Base-by-base conservation (phyloP, 2,888 invertebrate genomes). In the Protula sp. region DNA sequence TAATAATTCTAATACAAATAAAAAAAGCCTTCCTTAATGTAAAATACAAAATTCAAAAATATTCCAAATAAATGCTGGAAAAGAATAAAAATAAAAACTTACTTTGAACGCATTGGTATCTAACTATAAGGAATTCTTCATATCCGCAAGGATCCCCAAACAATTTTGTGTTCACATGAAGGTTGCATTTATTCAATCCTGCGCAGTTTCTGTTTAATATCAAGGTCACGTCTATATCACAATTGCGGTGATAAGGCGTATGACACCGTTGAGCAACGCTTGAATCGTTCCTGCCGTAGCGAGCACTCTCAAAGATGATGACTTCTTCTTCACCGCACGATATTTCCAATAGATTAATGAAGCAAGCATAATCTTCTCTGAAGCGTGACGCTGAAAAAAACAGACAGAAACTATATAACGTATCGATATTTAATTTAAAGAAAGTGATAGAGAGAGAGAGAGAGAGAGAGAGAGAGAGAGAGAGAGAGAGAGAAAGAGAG, bases 141-240 rank as follows among this genome's bases (percentile, higher is more conserved):
- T 67, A 65, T 22, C 67, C 67, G 52, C 67, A 67, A 0, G 67
- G 67, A 51, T 67, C 67, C 1, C 61, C 58, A 53, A 67, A 67
- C 26, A 63, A 54, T 22, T 47, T 59, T 2, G 64, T 62, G 54
- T 61, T 65, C n/a, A 67, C 67, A 2, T 55, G 58, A 14, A 67
- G 57, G n/a, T 59, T 53, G 31, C 67, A 67, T 30, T 52, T 61
- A 22, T 29, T 38, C 31, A 60, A 59, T 24, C 67, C 67, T 3
- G 64, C 58, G 58, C 67, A 67, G 14, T 54, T 55, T 38, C 64
- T 52, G 56, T 66, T 63, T 55, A 68, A 26, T 24, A 60, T 60
- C 55, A 64, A 65, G 53, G 67, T 65, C 2, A 66, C 69, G 57
- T 67, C 65, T 14, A 68, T 48, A 54, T 63, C 62, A 30, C 69